phyloP scores from a whole-genome alignment of 2,797 vertebrate species.

The Dicrostonyx torquatus region DNA sequence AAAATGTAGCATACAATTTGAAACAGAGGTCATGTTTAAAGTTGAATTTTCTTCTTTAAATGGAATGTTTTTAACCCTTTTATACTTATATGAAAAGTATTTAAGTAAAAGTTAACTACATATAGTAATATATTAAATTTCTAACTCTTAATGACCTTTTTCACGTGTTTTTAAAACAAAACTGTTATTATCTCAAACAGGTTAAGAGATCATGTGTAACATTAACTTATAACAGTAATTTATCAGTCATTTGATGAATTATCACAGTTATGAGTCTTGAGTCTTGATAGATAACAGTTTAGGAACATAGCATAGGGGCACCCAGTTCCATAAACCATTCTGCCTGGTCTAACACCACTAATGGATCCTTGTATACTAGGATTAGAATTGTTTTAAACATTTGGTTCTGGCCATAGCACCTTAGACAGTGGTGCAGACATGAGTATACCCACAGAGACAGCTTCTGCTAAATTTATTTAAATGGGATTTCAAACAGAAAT shows the following conservation, averaged over 20 bases:
- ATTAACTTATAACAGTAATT: conserved; percentile 7
- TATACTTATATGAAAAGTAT: neutral
- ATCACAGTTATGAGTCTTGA: neutral
- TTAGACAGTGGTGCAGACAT: neutral
- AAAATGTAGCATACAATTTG: neutral
- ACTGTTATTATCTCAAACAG: neutral
- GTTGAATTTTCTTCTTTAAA: neutral
- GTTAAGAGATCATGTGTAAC: neutral
- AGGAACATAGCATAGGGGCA: neutral
- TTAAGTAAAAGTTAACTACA: conserved; percentile 16
- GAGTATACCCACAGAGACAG: neutral
- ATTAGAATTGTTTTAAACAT: neutral
- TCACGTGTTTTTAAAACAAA: neutral
- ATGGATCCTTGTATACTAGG: too few species aligned
- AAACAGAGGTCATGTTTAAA: neutral
- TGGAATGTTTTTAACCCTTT: neutral
- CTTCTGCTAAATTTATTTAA: neutral
- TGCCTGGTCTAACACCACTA: neutral
- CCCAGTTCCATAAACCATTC: neutral
- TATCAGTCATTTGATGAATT: neutral
- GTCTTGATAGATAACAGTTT: neutral
- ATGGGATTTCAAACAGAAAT: too few species aligned
- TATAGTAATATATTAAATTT: neutral
- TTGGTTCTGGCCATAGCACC: neutral
- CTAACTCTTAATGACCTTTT: neutral